Percentiles rank a stretch among this genome's conserved stretches.
These are phyloP conservation scores for Choreutis nemorana DNA, from an alignment of 2,888 invertebrate species.

Conservation along the genomic window DNA sequence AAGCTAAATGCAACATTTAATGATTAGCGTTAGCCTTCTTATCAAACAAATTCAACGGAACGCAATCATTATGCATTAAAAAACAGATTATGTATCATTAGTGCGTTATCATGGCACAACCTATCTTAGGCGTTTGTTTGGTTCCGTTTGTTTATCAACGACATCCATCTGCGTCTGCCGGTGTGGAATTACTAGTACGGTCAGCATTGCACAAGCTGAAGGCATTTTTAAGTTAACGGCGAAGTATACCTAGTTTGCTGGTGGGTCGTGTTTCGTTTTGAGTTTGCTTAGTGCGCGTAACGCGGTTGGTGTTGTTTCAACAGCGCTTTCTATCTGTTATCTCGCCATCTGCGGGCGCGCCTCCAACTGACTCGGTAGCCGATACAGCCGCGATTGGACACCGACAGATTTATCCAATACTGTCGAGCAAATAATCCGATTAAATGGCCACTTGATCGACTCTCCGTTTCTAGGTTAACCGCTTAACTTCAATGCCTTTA, in stretches of 20 bases:
- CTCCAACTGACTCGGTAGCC: conserved; percentile 40
- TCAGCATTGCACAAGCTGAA: conserved; percentile 16
- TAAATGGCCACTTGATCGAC: conserved; percentile 26
- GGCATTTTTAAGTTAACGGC: conserved; percentile 7
- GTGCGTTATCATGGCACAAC: no score
- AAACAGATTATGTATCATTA: no score
- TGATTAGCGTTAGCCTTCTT: no score
- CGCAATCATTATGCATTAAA: no score
- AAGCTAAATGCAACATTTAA: no score
- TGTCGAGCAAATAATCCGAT: conserved; percentile 37
- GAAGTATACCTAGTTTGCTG: conserved; percentile 21
- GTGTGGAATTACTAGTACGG: conserved; percentile 6
- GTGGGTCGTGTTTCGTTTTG: conserved; percentile 22
- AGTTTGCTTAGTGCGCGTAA: conserved; percentile 50
- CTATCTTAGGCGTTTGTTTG: no score
- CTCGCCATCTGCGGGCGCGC: conserved; percentile 33
- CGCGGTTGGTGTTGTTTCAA: conserved; percentile 46
- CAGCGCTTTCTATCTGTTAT: conserved; percentile 56
- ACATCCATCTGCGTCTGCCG: conserved; percentile 3
- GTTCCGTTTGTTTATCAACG: conserved; percentile 1
- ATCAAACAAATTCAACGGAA: no score
- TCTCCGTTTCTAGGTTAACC: conserved; percentile 25
- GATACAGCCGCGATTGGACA: conserved; percentile 36
- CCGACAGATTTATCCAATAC: conserved; percentile 38
- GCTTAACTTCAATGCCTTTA: no score